A percentile compares a stretch with the other conserved stretches of the same genome.
Evolutionary conservation across 2,888 invertebrate species (phyloP).

Genomic region (Palloptera scutellata): DNA sequence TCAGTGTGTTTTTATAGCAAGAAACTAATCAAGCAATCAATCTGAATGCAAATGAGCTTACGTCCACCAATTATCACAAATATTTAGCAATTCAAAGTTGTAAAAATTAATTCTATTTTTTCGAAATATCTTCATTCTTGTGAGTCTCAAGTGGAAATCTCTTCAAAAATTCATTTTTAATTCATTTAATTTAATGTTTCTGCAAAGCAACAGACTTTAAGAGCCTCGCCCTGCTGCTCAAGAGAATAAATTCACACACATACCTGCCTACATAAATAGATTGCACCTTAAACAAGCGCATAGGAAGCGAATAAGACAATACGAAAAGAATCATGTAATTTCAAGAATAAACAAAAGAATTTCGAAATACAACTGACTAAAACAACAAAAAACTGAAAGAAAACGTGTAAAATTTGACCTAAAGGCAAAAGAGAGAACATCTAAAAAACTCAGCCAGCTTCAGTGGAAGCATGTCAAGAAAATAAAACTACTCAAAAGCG

Average conservation of each 20-base stretch:
- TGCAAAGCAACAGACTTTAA: too few relatives aligned
- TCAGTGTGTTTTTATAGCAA: too few relatives aligned
- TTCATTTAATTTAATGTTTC: too few relatives aligned
- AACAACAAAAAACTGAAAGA: background rate
- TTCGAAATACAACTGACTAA: background rate
- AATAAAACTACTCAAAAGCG: background rate
- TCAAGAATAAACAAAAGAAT: constrained; percentile 3
- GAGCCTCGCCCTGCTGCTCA: background rate
- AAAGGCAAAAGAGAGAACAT: background rate
- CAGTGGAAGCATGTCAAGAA: background rate
- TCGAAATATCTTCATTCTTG: too few relatives aligned
- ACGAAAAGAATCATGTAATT: background rate
- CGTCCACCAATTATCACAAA: too few relatives aligned
- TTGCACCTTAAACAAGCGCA: background rate
- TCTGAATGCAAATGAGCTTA: too few relatives aligned
- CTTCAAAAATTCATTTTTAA: too few relatives aligned
- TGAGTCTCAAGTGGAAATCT: too few relatives aligned
- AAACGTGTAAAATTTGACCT: constrained; percentile 2
- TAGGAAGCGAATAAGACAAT: background rate
- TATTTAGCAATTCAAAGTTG: too few relatives aligned
- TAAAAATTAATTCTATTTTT: too few relatives aligned
- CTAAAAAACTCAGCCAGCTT: background rate
- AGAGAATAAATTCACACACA: too few relatives aligned
- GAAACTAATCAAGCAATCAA: too few relatives aligned
- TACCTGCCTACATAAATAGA: background rate